Evolutionary conservation across 2,797 vertebrate species (phyloP), one percentile per base, ranked within the genome.

Genomic region (Notolabrus celidotus): DNA sequence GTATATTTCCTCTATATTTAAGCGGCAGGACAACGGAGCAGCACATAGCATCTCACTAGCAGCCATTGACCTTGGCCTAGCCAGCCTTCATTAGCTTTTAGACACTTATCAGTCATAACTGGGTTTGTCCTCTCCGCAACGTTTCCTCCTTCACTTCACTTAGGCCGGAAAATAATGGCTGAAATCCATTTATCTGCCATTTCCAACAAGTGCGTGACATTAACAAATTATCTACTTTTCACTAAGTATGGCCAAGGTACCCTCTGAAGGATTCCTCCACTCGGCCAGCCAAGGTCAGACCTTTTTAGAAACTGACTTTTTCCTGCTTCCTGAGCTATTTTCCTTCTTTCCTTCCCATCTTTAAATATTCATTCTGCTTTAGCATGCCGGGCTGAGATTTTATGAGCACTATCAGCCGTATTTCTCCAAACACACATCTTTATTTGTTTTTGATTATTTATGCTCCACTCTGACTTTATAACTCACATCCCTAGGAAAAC

Each of bases 51-150:
- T 93, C 92, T 91, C 88, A 85, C 92, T 86, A 89, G 92, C 90
- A 93, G 92, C 91, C 93, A 94, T 94, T 95, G 95, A 95, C 95
- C 94, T 95, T 95, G 95, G 93, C 93, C 94, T 86, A 88, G 92
- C 89, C 90, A 93, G 94, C 93, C 94, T 94, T 95, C 95, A 95
- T 95, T 95, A 95, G 93, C 94, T 95, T 94, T 95, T 93, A 94
- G 94, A 95, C 95, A 95, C 93, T 95, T 95, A 95, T 96, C 94
- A 95, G 92, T 96, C 95, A 95, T 94, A 95, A 94, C 94, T 90
- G 90, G 92, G 92, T 93, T 93, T 93, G 93, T 95, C 94, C 94
- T 94, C 93, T 92, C 89, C 77, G 83, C 92, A 89, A 92, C 85
- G 89, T 93, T 94, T 94, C 93, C 93, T 94, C 92, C 92, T 94